Conservation (phyloP, 2,113 vertebrate genomes). For the cat (Felis catus) region F.catus_Fca126_mat1.0 CM031419.1:44490501-44491000, state of each 20-base stretch:
- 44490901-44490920: neutral
- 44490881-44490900: neutral
- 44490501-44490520: accelerated
- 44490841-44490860: conserved; percentile 52
- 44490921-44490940: neutral
- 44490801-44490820: neutral
- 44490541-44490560: neutral
- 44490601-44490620: neutral
- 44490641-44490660: accelerated
- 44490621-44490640: neutral
- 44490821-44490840: conserved; percentile 65
- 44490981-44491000: neutral
- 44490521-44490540: neutral
- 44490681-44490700: conserved; percentile 57
- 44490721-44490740: conserved; percentile 81
- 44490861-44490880: conserved; percentile 83
- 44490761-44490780: conserved; percentile 64
- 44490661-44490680: neutral
- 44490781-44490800: conserved; percentile 20
- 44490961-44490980: neutral
- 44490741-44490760: conserved; percentile 52
- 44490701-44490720: conserved; percentile 74
- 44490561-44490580: accelerated
- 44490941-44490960: neutral
- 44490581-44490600: too few relatives aligned